Conservation (phyloP, 2,113 vertebrate genomes). For the Coptodon bakossiorum region DNA sequence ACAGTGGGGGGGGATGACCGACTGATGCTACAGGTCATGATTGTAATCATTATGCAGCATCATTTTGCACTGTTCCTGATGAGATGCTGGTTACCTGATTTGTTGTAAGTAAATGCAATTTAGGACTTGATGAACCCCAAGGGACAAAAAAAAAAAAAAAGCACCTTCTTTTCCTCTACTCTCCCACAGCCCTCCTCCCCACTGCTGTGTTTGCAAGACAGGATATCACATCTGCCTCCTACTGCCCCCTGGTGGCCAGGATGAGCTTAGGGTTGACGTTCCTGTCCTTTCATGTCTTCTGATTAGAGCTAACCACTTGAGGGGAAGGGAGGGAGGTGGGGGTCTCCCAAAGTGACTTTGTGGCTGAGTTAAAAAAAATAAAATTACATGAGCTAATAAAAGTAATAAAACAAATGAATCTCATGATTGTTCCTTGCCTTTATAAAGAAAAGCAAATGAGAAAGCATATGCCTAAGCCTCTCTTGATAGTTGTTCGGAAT, state of each 20-base stretch:
- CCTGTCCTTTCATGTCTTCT: background rate
- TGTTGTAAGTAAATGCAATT: background rate
- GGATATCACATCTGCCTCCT: conserved; percentile 1
- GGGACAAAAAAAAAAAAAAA: background rate
- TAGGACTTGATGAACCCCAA: background rate
- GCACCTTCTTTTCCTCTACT: background rate
- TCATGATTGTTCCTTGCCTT: conserved; percentile 63
- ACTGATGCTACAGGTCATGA: conserved; percentile 3
- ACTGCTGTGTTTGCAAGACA: background rate
- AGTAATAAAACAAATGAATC: background rate
- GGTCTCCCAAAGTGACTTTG: conserved; percentile 50
- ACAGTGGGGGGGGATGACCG: background rate
- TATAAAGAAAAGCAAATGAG: background rate
- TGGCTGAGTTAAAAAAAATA: conserved; percentile 3
- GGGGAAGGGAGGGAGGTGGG: background rate
- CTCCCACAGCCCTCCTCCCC: background rate
- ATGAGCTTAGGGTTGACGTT: background rate
- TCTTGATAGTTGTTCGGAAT: background rate
- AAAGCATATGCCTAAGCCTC: background rate
- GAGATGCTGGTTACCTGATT: background rate
- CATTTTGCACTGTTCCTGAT: background rate
- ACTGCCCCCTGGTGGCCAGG: conserved; percentile 12
- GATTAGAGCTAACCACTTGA: background rate
- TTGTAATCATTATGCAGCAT: background rate
- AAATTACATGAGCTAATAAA: background rate